phyloP scores from a whole-genome alignment of 2,797 vertebrate species.

The Spondyliosoma cantharus region DNA sequence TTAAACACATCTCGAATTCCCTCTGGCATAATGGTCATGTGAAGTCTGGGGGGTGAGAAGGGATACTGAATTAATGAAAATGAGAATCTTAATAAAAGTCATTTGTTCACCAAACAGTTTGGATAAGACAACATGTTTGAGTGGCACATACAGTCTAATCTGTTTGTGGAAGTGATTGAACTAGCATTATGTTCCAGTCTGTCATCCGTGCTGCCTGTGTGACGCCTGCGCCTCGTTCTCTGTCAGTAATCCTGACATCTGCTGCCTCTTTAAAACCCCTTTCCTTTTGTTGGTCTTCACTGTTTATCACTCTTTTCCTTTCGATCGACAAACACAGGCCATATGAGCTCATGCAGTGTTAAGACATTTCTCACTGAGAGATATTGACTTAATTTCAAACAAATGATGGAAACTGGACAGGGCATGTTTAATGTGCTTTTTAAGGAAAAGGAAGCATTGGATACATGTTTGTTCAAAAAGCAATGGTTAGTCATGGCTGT shows the following conservation, averaged over 20 bases:
- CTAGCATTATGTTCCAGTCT: slow-evolving; percentile 9
- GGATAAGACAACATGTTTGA: not conserved
- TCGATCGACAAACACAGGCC: not conserved
- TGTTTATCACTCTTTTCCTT: slow-evolving; percentile 5
- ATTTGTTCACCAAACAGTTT: not conserved
- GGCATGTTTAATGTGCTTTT: not conserved
- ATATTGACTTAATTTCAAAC: not conserved
- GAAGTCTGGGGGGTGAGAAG: not conserved
- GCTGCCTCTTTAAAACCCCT: slow-evolving; percentile 19
- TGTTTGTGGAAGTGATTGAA: slow-evolving; percentile 11
- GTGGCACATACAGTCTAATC: not conserved
- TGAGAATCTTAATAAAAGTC: not conserved
- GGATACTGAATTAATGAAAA: not conserved
- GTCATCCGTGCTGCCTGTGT: slow-evolving; percentile 13
- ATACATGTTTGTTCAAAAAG: not conserved
- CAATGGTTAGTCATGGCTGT: not conserved
- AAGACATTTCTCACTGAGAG: not conserved
- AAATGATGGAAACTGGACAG: not conserved
- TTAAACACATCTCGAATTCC: not conserved
- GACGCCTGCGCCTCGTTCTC: not conserved
- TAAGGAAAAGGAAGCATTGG: not conserved
- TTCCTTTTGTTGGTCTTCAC: not conserved
- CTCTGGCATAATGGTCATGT: not conserved
- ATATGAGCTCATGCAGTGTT: not conserved
- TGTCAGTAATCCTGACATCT: slow-evolving; percentile 22